Evolutionary conservation across 2,797 vertebrate species (phyloP).

Genomic region (Parauchenoglanis ngamensis): DNA sequence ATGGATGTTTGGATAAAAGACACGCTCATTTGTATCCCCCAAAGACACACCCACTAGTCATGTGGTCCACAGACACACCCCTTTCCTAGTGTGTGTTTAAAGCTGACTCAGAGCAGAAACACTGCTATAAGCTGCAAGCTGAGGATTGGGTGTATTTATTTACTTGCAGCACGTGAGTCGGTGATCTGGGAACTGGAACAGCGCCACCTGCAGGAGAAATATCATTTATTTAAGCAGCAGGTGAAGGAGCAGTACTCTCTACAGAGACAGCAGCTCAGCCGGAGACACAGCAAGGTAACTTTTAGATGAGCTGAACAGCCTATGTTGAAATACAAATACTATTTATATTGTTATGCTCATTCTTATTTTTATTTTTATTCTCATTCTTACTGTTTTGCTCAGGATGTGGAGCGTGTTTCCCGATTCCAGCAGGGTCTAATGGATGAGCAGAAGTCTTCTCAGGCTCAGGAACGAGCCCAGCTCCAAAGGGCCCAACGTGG

Average conservation of each 20-base stretch:
- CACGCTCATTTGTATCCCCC: background rate
- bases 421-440: conserved; percentile 68
- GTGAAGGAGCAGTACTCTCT: conserved; percentile 71
- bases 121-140: background rate
- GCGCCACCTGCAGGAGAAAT: conserved; percentile 75
- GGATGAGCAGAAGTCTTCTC: conserved; percentile 67
- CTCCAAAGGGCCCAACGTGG: conserved; percentile 65
- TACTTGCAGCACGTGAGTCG: conserved; percentile 67
- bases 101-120: background rate
- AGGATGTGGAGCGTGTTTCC: conserved; percentile 72
- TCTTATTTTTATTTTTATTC: background rate
- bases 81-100: background rate
- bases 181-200: conserved; percentile 74
- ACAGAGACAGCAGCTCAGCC: conserved; percentile 72
- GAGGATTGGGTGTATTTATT: background rate
- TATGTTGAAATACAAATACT: background rate
- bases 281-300: conserved; percentile 72
- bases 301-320: background rate
- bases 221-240: conserved; percentile 76
- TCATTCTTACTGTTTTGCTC: background rate
- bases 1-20: background rate
- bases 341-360: background rate
- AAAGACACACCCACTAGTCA: background rate
- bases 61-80: background rate
- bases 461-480: conserved; percentile 63